Base-by-base conservation (phyloP, 2,797 vertebrate genomes). In the Lerista edwardsae region DNA sequence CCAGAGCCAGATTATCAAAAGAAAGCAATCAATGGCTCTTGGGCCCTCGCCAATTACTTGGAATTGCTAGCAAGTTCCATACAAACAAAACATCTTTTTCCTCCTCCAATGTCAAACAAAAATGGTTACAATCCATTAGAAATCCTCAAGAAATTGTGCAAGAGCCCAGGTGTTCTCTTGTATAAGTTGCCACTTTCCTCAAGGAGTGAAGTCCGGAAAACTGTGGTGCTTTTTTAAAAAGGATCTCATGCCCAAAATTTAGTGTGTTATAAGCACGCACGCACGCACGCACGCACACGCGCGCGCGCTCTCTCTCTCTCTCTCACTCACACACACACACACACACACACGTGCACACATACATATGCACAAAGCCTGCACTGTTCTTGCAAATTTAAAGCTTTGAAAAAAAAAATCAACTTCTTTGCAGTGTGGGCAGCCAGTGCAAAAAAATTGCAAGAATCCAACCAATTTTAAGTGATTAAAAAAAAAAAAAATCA, bases 361-460 rank as follows among this genome's bases (percentile, higher is more conserved):
- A n/a, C n/a, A n/a, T n/a, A 51, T 51, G 47, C 57, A 59, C 23
- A 14, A 19, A 36, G 19, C 47, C 29, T 34, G 74, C 25, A 12
- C 23, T 27, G 72, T 21, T 34, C n/a, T 44, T 44, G 36, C 72
- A 74, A 75, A 80, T 67, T 31, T 19, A 73, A 82, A 17, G 27
- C 10, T 41, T 59, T 79, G 64, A 89, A 91, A 51, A 89, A 41
- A 57, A 87, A 27, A 34, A 88, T 62, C 72, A 83, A 79, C 72
- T 39, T 57, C 57, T 86, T 90, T 75, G 79, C 77, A 85, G 72
- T 72, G 79, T 82, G 82, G 84, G 84, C 86, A 80, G 83, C 85
- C 88, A 83, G 91, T 79, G 77, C 82, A 79, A n/a, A 80, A 80
- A 78, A 88, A 76, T 84, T 51, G 85, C 78, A 85, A 6, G 65